A percentile compares a stretch with the other conserved stretches of the same genome.
These are phyloP conservation scores for Chionodraco myersi DNA, from an alignment of 2,113 vertebrate species.

Conservation along the genomic window DNA sequence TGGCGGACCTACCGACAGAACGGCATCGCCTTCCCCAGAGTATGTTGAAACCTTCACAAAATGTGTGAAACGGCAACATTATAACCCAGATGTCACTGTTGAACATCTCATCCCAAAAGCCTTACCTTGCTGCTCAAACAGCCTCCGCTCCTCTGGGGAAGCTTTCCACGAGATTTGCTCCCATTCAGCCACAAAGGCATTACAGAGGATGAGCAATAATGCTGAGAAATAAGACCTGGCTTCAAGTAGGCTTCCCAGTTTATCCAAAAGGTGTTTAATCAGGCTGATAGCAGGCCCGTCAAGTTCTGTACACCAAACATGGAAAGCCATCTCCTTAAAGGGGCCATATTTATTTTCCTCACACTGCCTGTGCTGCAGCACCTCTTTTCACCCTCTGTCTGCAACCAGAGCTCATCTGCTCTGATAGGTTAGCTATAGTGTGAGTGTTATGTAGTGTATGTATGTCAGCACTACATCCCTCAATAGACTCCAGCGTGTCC, in stretches of 20 bases:
- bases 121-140: not conserved
- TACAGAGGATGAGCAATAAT: constrained; percentile 30
- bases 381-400: too few relatives aligned
- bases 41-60: not conserved
- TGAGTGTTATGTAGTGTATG: too few relatives aligned
- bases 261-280: not conserved
- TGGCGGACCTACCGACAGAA: not conserved
- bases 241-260: not conserved
- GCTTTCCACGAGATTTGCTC: constrained; percentile 36
- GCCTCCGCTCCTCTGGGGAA: not conserved
- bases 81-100: not conserved
- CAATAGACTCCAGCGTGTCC: too few relatives aligned
- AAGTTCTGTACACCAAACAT: constrained; percentile 2
- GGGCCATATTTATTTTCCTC: too few relatives aligned
- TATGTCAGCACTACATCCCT: too few relatives aligned
- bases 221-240: constrained; percentile 16
- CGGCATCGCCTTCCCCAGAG: not conserved
- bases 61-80: not conserved
- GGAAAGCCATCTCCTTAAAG: not conserved
- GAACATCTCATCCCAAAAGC: constrained; percentile 1
- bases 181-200: constrained; percentile 42
- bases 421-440: too few relatives aligned
- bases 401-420: too few relatives aligned
- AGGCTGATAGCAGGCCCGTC: not conserved
- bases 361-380: too few relatives aligned